phyloP scores from a whole-genome alignment of 2,113 vertebrate genomes.

The Psittacus erithacus region DNA sequence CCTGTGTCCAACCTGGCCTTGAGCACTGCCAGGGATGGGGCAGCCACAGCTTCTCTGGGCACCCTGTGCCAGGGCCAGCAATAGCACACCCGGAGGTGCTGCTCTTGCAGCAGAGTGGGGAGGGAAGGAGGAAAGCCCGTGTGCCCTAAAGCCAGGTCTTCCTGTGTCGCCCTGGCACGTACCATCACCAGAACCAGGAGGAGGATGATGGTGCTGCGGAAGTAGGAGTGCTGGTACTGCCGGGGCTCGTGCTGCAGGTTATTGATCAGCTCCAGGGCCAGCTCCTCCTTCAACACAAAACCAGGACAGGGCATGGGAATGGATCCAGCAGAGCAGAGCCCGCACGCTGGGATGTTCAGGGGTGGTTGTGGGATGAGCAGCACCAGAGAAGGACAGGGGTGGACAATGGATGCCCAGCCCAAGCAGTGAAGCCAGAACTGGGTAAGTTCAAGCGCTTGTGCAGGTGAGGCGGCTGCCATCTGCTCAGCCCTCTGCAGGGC shows the following conservation, averaged over 20 bases:
- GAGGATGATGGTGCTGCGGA: conserved; percentile 77
- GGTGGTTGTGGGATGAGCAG: background rate
- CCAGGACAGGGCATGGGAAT: background rate
- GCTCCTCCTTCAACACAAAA: conserved; percentile 81
- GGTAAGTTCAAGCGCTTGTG: background rate
- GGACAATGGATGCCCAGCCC: background rate
- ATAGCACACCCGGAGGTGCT: background rate
- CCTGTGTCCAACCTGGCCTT: background rate
- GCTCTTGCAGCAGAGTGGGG: background rate
- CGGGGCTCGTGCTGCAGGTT: conserved; percentile 53
- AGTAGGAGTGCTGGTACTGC: conserved; percentile 81
- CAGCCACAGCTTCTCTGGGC: background rate
- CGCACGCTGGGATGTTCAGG: background rate
- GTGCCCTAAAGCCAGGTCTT: background rate
- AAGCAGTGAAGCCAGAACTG: background rate
- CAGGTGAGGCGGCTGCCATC: background rate
- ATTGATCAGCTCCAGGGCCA: conserved; percentile 84
- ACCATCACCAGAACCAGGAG: conserved; percentile 84
- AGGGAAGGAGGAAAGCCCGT: background rate
- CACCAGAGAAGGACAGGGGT: background rate
- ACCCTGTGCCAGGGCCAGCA: background rate
- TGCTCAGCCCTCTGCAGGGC: background rate
- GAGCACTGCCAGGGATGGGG: background rate
- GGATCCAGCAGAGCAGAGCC: background rate
- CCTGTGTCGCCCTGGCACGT: background rate